phyloP scores from a whole-genome alignment of 2,113 vertebrate genomes.

The Nothobranchius furzeri region DNA sequence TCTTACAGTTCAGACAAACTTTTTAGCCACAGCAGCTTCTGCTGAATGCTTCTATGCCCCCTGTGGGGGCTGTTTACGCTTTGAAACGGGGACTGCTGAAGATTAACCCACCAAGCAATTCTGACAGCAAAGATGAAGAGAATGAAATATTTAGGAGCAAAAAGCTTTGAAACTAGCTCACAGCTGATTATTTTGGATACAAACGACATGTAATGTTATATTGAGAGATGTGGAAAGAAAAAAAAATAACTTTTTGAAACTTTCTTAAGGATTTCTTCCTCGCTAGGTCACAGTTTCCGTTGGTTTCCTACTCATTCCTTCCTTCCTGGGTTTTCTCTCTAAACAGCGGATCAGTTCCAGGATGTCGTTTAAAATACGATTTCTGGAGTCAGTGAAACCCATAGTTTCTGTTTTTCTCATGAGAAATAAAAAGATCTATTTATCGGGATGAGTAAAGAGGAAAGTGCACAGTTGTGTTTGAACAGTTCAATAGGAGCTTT shows the following conservation, averaged over 20 bases:
- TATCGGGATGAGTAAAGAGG: not conserved
- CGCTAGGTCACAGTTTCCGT: not conserved
- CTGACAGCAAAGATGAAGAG: constrained; percentile 12
- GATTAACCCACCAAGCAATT: constrained; percentile 14
- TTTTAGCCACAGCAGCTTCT: constrained; percentile 14
- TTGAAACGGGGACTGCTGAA: constrained; percentile 24
- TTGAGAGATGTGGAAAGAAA: not conserved
- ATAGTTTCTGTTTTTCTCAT: not conserved
- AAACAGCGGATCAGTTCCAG: not conserved
- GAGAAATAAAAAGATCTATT: not conserved
- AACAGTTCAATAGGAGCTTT: constrained; percentile 12
- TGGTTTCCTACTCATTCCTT: not conserved
- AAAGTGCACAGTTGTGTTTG: not conserved
- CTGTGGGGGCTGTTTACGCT: constrained; percentile 27
- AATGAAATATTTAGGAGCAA: not conserved
- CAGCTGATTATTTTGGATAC: not conserved
- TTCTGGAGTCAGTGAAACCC: not conserved
- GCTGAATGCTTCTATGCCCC: not conserved
- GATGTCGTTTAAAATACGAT: not conserved
- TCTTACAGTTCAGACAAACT: not conserved
- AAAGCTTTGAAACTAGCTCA: not conserved
- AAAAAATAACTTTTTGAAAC: not conserved
- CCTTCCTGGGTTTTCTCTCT: not conserved
- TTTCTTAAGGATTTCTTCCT: no score
- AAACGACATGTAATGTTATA: not conserved